phyloP scores from a whole-genome alignment of 1,140 invertebrate genomes.

The Danaus plexippus region DNA sequence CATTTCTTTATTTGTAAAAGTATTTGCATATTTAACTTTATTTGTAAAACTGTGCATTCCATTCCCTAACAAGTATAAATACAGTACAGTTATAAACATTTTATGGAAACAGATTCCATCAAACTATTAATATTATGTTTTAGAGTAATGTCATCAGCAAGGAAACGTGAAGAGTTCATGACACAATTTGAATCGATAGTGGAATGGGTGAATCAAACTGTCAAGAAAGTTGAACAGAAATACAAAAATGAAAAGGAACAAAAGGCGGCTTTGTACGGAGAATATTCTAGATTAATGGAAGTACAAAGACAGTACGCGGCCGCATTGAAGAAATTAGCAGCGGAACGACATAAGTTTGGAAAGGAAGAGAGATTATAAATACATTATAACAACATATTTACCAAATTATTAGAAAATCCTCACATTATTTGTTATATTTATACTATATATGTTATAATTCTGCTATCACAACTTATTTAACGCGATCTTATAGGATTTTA shows the following conservation, averaged over 20 bases:
- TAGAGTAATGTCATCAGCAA: conserved; percentile 78
- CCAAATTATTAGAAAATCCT: no score
- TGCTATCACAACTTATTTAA: no score
- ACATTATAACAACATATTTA: no score
- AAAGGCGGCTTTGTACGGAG: conserved; percentile 79
- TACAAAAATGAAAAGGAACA: conserved; percentile 81
- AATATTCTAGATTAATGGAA: conserved; percentile 82
- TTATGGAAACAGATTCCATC: no score
- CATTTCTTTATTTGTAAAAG: no score
- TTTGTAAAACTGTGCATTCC: no score
- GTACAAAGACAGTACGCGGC: conserved; percentile 88
- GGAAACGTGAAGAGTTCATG: conserved; percentile 87
- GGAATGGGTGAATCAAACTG: conserved; percentile 86
- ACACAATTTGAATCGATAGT: conserved; percentile 91
- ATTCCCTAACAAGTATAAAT: no score
- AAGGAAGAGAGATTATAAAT: conserved; percentile 4
- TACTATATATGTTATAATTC: no score
- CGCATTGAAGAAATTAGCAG: conserved; percentile 85
- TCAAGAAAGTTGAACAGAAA: conserved; percentile 79
- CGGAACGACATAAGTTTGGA: conserved; percentile 75
- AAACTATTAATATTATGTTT: conserved; percentile 8
- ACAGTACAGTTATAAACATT: no score
- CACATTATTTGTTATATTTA: no score
- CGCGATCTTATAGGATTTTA: no score
- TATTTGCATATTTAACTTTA: no score